Evolutionary conservation across 2,797 vertebrate genomes (phyloP).

Genomic region (Diceros bicornis): DNA sequence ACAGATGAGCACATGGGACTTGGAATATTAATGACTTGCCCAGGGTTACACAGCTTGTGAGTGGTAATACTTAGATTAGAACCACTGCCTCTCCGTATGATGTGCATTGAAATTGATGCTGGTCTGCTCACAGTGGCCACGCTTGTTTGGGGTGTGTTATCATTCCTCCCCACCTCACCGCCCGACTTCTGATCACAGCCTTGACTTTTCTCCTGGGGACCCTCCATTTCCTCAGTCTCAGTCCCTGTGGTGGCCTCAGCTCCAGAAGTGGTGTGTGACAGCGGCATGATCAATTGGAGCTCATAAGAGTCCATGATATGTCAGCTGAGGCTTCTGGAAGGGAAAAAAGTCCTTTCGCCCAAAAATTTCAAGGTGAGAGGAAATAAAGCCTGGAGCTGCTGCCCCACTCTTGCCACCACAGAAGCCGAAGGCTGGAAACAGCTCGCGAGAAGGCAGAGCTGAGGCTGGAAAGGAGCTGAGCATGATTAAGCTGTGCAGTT

Average conservation of each 20-base stretch:
- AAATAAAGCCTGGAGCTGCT: background rate
- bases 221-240: background rate
- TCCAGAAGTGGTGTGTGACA: background rate
- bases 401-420: background rate
- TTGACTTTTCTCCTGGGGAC: background rate
- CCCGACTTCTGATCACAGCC: background rate
- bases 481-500: rapidly evolving
- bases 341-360: background rate
- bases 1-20: background rate
- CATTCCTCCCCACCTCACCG: background rate
- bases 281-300: rapidly evolving
- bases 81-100: background rate
- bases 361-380: background rate
- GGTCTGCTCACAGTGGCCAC: background rate
- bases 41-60: background rate
- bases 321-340: background rate
- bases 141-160: rapidly evolving
- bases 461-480: background rate
- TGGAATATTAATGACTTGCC: background rate
- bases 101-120: rapidly evolving
- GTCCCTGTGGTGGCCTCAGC: background rate
- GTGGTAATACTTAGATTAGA: background rate
- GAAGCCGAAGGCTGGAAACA: background rate
- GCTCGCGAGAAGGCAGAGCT: background rate
- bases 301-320: background rate